Evolutionary conservation across 2,797 vertebrate genomes (phyloP).

Genomic region (Prionace glauca): DNA sequence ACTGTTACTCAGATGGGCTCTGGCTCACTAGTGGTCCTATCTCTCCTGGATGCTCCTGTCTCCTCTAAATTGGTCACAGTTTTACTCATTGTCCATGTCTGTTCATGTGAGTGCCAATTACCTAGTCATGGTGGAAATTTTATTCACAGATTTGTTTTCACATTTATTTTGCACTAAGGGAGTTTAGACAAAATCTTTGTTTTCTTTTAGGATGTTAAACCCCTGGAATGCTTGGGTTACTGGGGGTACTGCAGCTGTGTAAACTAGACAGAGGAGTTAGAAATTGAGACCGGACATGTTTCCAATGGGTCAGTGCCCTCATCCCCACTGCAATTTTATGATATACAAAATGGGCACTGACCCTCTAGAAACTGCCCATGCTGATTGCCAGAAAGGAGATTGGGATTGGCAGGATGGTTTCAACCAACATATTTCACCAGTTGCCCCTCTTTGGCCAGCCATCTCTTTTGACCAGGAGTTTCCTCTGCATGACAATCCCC

Average conservation of each 20-base stretch:
- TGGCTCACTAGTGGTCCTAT: too few species aligned
- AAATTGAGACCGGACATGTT: neutral
- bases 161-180: neutral
- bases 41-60: neutral
- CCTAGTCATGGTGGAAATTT: neutral
- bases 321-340: too few species aligned
- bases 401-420: neutral
- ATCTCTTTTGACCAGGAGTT: too few species aligned
- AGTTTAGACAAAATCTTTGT: neutral
- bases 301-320: neutral
- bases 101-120: neutral
- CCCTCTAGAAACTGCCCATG: neutral
- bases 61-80: neutral
- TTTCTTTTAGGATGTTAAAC: neutral
- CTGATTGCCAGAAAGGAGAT: too few species aligned
- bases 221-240: neutral
- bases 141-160: neutral
- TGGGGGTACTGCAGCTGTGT: neutral
- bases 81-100: neutral
- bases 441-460: neutral
- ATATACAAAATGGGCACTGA: too few species aligned
- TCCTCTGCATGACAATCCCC: too few species aligned
- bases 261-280: neutral
- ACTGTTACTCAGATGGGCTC: neutral
- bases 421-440: neutral